These are phyloP conservation scores for Eupleurogrammus muticus DNA, from an alignment of 2,797 vertebrate species.

Conservation along the genomic window DNA sequence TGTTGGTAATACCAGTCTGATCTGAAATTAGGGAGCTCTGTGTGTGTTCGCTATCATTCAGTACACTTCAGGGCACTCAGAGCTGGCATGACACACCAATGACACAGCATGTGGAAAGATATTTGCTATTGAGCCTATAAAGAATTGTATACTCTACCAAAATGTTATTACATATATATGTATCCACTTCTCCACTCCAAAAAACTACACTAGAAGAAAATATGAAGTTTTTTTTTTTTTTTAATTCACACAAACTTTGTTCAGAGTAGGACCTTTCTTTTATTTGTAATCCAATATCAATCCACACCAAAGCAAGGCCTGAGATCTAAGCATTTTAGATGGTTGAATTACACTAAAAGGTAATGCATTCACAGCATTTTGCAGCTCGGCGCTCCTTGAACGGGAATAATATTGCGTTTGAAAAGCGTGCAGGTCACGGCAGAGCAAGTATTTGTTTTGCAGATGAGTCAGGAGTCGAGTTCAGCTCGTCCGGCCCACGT, in stretches of 20 bases:
- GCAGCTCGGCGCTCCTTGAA: neutral
- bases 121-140: conserved; percentile 12
- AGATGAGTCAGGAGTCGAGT: neutral
- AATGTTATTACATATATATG: conserved; percentile 6
- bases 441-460: conserved; percentile 9
- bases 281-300: conserved; percentile 1
- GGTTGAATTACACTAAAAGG: too few species aligned
- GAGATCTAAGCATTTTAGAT: neutral
- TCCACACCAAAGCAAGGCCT: neutral
- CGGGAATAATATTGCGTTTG: neutral
- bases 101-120: conserved; percentile 5
- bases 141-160: conserved; percentile 17
- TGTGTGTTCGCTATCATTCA: conserved; percentile 12
- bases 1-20: conserved; percentile 14
- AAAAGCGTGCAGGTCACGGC: neutral
- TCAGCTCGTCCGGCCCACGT: conserved; percentile 19
- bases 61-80: conserved; percentile 17
- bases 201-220: neutral
- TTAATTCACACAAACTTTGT: neutral
- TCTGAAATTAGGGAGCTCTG: conserved; percentile 5
- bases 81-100: conserved; percentile 7
- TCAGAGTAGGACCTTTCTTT: neutral
- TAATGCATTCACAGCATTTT: neutral
- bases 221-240: too few species aligned
- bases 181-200: conserved; percentile 12